A percentile compares a stretch with the other conserved stretches of the same genome.
phyloP scores from a whole-genome alignment of 2,888 invertebrate species.

The Boloria selene region DNA sequence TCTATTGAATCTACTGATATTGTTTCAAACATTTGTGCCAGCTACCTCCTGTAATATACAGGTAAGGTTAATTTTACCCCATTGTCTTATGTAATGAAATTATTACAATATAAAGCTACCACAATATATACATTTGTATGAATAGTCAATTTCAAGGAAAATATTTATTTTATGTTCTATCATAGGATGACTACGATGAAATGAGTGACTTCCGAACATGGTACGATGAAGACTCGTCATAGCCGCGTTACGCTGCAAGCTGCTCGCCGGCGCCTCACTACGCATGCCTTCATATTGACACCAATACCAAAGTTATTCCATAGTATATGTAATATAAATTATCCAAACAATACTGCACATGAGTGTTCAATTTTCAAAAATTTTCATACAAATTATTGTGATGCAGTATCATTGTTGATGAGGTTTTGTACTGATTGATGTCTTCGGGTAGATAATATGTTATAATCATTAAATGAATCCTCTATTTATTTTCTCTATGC shows the following conservation, averaged over 20 bases:
- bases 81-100: background rate
- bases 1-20: no score
- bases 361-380: slow-evolving; percentile 51
- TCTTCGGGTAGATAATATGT: slow-evolving; percentile 40
- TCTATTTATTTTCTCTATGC: slow-evolving; percentile 42
- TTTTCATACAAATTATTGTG: slow-evolving; percentile 50
- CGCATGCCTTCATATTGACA: slow-evolving; percentile 53
- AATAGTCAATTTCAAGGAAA: background rate
- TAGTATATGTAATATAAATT: slow-evolving; percentile 46
- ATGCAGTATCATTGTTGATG: slow-evolving; percentile 58
- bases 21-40: no score
- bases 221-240: slow-evolving; percentile 79
- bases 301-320: slow-evolving; percentile 78
- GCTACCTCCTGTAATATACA: no score
- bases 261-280: slow-evolving; percentile 32
- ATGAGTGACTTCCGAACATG: slow-evolving; percentile 73
- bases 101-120: background rate
- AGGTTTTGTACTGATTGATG: no score
- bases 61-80: no score
- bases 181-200: slow-evolving; percentile 75
- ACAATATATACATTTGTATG: background rate
- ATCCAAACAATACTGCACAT: slow-evolving; percentile 53
- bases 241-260: slow-evolving; percentile 51
- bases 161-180: background rate
- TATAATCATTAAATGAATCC: slow-evolving; percentile 42